phyloP scores from a whole-genome alignment of 1,140 invertebrate genomes.

The Leguminivora glycinivorella region DNA sequence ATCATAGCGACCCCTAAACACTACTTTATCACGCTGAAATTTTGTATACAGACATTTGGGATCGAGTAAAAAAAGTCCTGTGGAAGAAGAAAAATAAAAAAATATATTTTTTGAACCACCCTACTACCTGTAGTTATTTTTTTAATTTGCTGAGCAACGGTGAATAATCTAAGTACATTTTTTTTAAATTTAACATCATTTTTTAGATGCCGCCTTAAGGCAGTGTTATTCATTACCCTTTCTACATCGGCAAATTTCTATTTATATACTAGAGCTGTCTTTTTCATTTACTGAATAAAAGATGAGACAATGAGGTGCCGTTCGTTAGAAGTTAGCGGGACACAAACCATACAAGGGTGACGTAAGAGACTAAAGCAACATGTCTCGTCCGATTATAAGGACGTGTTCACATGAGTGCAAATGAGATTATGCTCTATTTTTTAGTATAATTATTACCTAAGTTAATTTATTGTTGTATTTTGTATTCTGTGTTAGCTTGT shows the following conservation, averaged over 20 bases:
- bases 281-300: not conserved
- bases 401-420: not conserved
- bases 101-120: too few relatives aligned
- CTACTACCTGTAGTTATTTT: too few relatives aligned
- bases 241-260: not conserved
- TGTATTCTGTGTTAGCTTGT: too few relatives aligned
- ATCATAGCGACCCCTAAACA: too few relatives aligned
- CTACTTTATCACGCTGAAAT: too few relatives aligned
- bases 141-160: too few relatives aligned
- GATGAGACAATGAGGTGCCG: conserved; percentile 1
- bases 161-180: too few relatives aligned
- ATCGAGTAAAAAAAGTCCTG: too few relatives aligned
- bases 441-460: too few relatives aligned
- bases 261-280: not conserved
- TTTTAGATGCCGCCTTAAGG: not conserved
- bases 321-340: not conserved
- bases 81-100: too few relatives aligned
- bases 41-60: too few relatives aligned
- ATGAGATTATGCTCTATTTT: not conserved
- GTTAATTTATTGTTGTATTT: too few relatives aligned
- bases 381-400: not conserved
- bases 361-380: conserved; percentile 10
- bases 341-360: not conserved
- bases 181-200: not conserved
- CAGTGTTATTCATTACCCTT: not conserved